These are phyloP conservation scores for Xyrauchen texanus DNA, from an alignment of 2,113 vertebrate species.

Conservation along the genomic window DNA sequence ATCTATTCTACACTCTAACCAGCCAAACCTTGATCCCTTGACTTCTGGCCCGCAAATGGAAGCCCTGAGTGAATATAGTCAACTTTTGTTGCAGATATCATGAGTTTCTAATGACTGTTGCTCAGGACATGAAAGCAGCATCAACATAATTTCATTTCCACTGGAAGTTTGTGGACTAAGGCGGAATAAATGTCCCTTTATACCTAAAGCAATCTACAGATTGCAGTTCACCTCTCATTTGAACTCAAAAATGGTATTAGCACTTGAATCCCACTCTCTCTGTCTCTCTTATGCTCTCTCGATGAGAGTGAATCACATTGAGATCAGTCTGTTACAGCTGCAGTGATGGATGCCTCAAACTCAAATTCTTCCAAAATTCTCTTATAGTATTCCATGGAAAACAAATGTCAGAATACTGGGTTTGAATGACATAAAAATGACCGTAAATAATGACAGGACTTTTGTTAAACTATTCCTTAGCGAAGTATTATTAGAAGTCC, in stretches of 20 bases:
- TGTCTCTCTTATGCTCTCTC: not conserved
- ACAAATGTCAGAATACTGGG: too few relatives aligned
- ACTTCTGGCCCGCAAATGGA: too few relatives aligned
- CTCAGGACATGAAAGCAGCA: constrained; percentile 30
- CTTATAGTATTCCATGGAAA: too few relatives aligned
- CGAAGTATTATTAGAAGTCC: too few relatives aligned
- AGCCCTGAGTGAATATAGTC: not conserved
- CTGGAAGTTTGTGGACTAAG: constrained; percentile 5
- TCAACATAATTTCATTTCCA: constrained; percentile 34
- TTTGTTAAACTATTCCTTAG: too few relatives aligned
- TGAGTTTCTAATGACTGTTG: not conserved
- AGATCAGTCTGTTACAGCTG: not conserved
- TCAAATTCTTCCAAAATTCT: too few relatives aligned
- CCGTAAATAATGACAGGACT: too few relatives aligned
- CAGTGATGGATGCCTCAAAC: constrained; percentile 1
- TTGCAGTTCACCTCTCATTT: constrained; percentile 26
- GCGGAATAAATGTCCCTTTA: not conserved
- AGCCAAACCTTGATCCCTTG: too few relatives aligned
- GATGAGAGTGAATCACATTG: not conserved
- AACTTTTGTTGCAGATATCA: not conserved
- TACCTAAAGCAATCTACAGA: constrained; percentile 30
- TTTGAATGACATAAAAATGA: too few relatives aligned
- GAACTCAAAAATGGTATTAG: not conserved
- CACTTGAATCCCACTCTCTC: constrained; percentile 29
- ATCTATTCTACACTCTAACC: too few relatives aligned